Evolutionary conservation across 2,888 invertebrate genomes (phyloP).

Genomic region (Plagodis pulveraria): DNA sequence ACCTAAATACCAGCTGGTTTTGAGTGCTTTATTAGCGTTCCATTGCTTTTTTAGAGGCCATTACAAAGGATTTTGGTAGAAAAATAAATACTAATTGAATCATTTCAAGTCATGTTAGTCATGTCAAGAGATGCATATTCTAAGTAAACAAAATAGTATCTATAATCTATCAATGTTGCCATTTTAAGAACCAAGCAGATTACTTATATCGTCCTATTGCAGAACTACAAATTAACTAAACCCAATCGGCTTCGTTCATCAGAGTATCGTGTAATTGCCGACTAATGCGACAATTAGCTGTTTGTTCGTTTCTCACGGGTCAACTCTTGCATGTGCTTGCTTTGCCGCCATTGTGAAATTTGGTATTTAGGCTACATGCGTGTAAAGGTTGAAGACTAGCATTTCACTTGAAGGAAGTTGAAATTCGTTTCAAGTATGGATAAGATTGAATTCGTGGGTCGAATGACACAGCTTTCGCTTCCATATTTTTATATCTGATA

Average conservation of each 20-base stretch:
- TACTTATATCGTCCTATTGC: slow-evolving; percentile 16
- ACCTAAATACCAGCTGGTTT: slow-evolving; percentile 20
- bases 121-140: too few relatives aligned
- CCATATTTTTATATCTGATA: too few relatives aligned
- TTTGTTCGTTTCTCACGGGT: slow-evolving; percentile 36
- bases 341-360: slow-evolving; percentile 16
- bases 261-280: slow-evolving; percentile 27
- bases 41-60: too few relatives aligned
- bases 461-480: too few relatives aligned
- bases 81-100: too few relatives aligned
- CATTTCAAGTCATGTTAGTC: too few relatives aligned
- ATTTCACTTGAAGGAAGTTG: too few relatives aligned
- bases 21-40: slow-evolving; percentile 2
- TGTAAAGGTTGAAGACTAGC: slow-evolving; percentile 11
- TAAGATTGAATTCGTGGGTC: too few relatives aligned
- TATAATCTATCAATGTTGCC: too few relatives aligned
- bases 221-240: slow-evolving; percentile 6
- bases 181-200: too few relatives aligned
- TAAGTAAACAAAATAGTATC: too few relatives aligned
- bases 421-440: too few relatives aligned
- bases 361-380: slow-evolving; percentile 30
- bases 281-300: slow-evolving; percentile 30
- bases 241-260: slow-evolving; percentile 31
- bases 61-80: neutral
- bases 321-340: slow-evolving; percentile 16